These are phyloP conservation scores for Menidia beryllina DNA, from an alignment of 2,113 vertebrate genomes.

Conservation along the genomic window DNA sequence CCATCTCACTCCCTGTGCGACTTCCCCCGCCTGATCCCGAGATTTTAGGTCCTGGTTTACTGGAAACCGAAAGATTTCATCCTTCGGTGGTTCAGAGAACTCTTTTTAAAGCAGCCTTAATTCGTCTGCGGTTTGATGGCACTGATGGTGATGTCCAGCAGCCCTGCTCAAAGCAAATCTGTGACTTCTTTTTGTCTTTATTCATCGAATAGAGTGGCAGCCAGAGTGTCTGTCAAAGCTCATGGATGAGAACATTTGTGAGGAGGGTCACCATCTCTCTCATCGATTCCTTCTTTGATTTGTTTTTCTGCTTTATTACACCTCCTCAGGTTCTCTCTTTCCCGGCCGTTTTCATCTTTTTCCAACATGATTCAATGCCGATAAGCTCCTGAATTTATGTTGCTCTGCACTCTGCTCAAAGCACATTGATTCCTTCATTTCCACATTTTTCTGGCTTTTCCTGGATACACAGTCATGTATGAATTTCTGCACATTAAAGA, in stretches of 20 bases:
- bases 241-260: constrained; percentile 6
- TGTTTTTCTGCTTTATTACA: constrained; percentile 37
- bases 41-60: neutral
- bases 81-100: neutral
- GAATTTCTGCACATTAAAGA: neutral
- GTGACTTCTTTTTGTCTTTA: constrained; percentile 11
- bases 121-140: neutral
- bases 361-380: constrained; percentile 1
- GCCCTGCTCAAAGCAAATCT: neutral
- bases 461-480: neutral
- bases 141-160: neutral
- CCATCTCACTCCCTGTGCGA: neutral
- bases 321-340: neutral
- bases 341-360: constrained; percentile 13
- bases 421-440: neutral
- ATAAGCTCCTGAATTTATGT: constrained; percentile 16
- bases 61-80: neutral
- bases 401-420: neutral
- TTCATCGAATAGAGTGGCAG: constrained; percentile 20
- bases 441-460: neutral
- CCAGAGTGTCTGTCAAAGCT: constrained; percentile 5
- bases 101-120: neutral
- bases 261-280: constrained; percentile 15
- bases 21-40: neutral
- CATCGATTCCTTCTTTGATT: constrained; percentile 42